Evolutionary conservation across 2,888 invertebrate genomes (phyloP), one percentile per base, ranked within the genome.

Genomic region (Notodonta dromedarius): DNA sequence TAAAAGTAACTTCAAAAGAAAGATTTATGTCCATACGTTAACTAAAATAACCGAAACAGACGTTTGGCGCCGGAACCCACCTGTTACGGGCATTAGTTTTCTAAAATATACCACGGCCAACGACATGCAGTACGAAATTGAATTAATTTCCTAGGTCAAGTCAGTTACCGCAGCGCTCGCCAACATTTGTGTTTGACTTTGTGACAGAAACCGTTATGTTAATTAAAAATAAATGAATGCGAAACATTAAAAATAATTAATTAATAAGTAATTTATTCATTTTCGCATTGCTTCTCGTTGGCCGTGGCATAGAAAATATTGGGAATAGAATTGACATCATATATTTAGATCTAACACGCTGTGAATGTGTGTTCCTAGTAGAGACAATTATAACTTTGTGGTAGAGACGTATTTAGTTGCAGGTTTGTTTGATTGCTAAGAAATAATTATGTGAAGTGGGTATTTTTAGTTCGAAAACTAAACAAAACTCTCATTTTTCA

Each of bases 1-100:
- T 83, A 78, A 81, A 81, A 81, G 83, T 80, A 78, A 84, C 86
- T 84, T 86, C 87, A 86, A 87, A 89, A 84, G 73, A 80, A 71
- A 84, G 83, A 87, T 88, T 85, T 85, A 88, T 87, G 57, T 48
- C n/a, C 32, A 32, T 66, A 57, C 51, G 63, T 66, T 61, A 56
- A 75, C 74, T 61, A 69, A 75, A 75, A 75, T 75, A 75, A 68
- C 63, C 56, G 56, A 65, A 66, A 73, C 74, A 75, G 76, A 75
- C 72, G 73, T 63, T 52, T 42, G 58, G 77, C 76, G 79, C 83
- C 80, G 78, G 78, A 81, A 79, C 82, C 78, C 89, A 90, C 90
- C 90, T 90, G 90, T 80, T 84, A 78, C 74, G 76, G 79, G 67
- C 80, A 80, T 86, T 79, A 80, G 80, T 83, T 84, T 75, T 80